Base-by-base conservation (phyloP, 2,797 vertebrate species). In the Falco rusticolus region DNA sequence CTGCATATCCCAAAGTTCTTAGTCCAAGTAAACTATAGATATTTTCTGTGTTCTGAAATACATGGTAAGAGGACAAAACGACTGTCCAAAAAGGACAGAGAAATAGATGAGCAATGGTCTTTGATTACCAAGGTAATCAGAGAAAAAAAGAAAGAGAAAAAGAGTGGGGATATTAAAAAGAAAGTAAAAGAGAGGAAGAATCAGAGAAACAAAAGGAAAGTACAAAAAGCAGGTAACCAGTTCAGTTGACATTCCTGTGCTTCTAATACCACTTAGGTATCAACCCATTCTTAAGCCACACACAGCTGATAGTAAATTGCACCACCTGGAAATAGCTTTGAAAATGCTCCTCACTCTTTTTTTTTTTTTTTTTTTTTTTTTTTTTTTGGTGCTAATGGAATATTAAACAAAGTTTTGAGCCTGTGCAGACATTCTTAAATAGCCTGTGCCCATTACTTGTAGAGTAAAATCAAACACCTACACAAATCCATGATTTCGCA, bases 101-200 rank as follows among this genome's bases (percentile, higher is more conserved):
- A 59, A 68, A 61, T 12, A 82, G 39, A 61, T 84, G 20, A 80
- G 21, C 21, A 54, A 11, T 17, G 18, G 10, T 43, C 21, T 39
- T 84, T 59, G 47, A 47, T 50, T 54, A 43, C 26, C 15, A 39
- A 9, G 6, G 26, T 41, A 60, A 91, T 76, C 16, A 65, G 25
- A 80, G 14, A 0, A 8, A 8, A 24, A 45, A 20, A 22, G 3
- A 39, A 5, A 56, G 5, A 17, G 0, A 6, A 22, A 61, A 16
- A 57, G 2, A 48, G 4, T 60, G 8, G 5, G 6, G 66, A 29
- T 29, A 26, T 29, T 26, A 54, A 60, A 33, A 78, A 63, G 37
- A 48, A 11, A 34, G 47, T 57, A 53, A 39, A 83, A 66, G 14
- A 65, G 2, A n/a, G 24, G 6, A 11, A 48, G n/a, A 75, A 64